Conservation (phyloP, 1,140 invertebrate genomes). For the Helicoverpa zea region DNA sequence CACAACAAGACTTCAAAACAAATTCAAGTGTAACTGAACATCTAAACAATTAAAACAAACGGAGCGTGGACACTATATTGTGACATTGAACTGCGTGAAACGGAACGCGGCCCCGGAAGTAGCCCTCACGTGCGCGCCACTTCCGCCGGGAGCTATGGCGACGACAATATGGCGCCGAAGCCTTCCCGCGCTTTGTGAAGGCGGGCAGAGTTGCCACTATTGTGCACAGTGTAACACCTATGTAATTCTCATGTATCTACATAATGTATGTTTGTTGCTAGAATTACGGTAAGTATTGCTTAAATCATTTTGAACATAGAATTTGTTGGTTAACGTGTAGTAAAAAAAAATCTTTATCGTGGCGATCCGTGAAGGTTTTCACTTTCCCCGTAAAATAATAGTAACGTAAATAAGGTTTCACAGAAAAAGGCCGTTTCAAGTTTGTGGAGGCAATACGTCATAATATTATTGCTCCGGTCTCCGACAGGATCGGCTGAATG, state of each 20-base stretch:
- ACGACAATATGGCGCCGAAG: conserved; percentile 77
- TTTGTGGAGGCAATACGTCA: conserved; percentile 76
- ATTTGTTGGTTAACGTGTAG: too few species aligned
- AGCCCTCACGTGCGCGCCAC: conserved; percentile 80
- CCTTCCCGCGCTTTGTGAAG: conserved; percentile 72
- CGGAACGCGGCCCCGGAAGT: conserved; percentile 77
- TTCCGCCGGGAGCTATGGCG: conserved; percentile 79
- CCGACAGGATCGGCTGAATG: conserved; percentile 71
- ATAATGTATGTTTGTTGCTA: conserved; percentile 14
- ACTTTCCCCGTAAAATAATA: background rate
- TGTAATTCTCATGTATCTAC: conserved; percentile 34
- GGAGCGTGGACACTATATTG: conserved; percentile 57
- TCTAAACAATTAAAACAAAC: conserved; percentile 56
- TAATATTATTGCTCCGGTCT: conserved; percentile 83
- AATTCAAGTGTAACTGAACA: conserved; percentile 25
- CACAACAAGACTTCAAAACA: conserved; percentile 19
- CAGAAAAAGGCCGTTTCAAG: conserved; percentile 12
- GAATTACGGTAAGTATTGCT: background rate
- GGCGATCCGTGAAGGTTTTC: too few species aligned
- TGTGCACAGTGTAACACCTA: conserved; percentile 48
- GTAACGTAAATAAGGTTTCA: background rate
- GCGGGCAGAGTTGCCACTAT: conserved; percentile 38
- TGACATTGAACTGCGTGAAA: conserved; percentile 82
- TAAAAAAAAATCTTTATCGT: too few species aligned
- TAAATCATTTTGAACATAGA: background rate